These are phyloP conservation scores for Neolamprologus ventralis DNA, from an alignment of 2,113 vertebrate genomes.

Conservation along the genomic window DNA sequence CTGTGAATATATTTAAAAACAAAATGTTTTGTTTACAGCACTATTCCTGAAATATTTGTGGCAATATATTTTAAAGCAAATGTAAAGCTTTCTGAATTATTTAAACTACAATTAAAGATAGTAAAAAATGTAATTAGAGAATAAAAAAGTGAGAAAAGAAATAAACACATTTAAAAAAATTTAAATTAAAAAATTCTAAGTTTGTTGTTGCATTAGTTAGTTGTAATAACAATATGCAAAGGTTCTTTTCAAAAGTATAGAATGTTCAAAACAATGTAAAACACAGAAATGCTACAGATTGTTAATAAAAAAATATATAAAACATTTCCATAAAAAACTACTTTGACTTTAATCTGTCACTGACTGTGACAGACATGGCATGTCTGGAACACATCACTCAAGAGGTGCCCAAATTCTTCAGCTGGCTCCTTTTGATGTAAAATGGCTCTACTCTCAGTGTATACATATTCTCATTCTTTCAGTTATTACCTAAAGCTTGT, in stretches of 20 bases:
- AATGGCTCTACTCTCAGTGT: not conserved
- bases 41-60: not conserved
- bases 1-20: not conserved
- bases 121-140: not conserved
- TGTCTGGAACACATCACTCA: not conserved
- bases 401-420: not conserved
- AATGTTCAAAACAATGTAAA: not conserved
- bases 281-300: not conserved
- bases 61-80: not conserved
- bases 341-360: not conserved
- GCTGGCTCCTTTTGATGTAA: not conserved
- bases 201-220: not conserved
- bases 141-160: not conserved
- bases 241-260: not conserved
- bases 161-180: not conserved
- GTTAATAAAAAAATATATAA: not conserved
- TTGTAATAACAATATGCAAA: not conserved
- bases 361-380: not conserved
- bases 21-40: not conserved
- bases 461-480: not conserved
- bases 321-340: not conserved
- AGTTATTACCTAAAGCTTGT: not conserved
- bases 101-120: not conserved
- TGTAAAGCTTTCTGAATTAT: not conserved
- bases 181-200: not conserved